Evolutionary conservation across 53 echinoderm and acorn worm species (phyloP), one percentile per base, ranked within the genome.

Genomic region (Zoroaster sp.): DNA sequence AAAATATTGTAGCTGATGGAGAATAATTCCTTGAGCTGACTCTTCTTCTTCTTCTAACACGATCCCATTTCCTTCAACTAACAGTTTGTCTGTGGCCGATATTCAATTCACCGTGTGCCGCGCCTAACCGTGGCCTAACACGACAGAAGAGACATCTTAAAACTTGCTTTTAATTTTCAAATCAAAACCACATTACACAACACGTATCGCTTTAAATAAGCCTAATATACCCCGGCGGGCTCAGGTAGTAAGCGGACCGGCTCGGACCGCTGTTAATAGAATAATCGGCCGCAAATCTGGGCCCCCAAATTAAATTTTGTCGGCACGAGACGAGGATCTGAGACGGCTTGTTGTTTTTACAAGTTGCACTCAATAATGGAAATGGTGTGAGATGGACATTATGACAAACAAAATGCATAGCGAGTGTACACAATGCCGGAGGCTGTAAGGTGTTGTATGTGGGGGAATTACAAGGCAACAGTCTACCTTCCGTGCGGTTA

Each of bases 161-260:
- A 35, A 13, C 67, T 67, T 66, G 68, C 75, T 67, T 66, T 40
- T 82, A 82, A 82, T 82, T 66, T 66, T 67, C 68, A 17, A 82
- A 82, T 82, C 44, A 82, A 82, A 82, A 66, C 68, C 82, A 82
- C 82, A 82, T 82, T 82, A 82, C 82, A 82, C 82, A 82, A 82
- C 44, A 63, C 79, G 79, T 79, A 79, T 79, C 63, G 82, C 68
- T 68, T 82, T 42, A 67, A 82, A 67, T 82, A 40, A 68, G 43
- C 44, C 20, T 46, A 28, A 67, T 39, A 40, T 39, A 74, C 82
- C 82, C 67, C 42, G 40, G 43, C 82, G 67, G 82, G 82, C 32
- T 30, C 17, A 41, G 68, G 41, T 66, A 15, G 74, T 17, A 17
- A 59, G 72, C 37, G 35, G 85, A 30, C 18, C 14, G 85, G 46